Base-by-base conservation (phyloP, 2,797 vertebrate species). In the Pogoniulus pusillus region DNA sequence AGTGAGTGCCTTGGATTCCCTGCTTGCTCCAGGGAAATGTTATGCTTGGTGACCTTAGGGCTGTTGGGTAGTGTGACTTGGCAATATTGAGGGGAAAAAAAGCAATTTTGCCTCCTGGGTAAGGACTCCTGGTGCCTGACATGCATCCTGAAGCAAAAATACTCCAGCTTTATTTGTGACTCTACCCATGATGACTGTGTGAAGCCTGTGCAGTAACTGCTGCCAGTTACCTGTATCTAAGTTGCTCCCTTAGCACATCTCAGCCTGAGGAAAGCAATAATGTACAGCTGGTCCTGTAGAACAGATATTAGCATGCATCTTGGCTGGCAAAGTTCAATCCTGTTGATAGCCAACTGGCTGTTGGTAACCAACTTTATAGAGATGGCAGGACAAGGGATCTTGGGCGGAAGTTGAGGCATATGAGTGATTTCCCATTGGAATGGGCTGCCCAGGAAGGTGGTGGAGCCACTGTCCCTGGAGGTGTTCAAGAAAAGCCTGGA, bases 221-320 rank as follows among this genome's bases (percentile, higher is more conserved):
- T 41, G 49, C 18, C 47, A 45, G 19, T 57, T 60, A 51, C 16
- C 53, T 63, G 20, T 22, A 64, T 15, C 27, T 84, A 59, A 51
- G 9, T 15, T 27, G 12, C 24, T 81, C 53, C 49, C 29, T 64
- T 55, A 70, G 55, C 14, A 72, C 8, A 24, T 23, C 45, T 45
- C 26, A 66, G 30, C 3, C 8, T 76, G 54, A 66, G 37, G 34
- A 81, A 63, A 64, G 71, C 55, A 59, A 24, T 43, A 47, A 80
- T 1, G 4, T 30, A 37, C 0, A 1, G 16, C 24, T 51, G 45
- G 85, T 69, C 16, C 17, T 64, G 29, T 35, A 12, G 2, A 2
- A 54, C 1, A 9, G 58, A 66, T 26, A 32, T 9, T 55, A 30
- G 20, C 6, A 47, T 27, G 18, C 49, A 17, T 41, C 37, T 82